Percentiles rank a stretch among this genome's conserved stretches.
Evolutionary conservation across 2,888 invertebrate species (phyloP).

Genomic region (Acanthosepion pharaonis): DNA sequence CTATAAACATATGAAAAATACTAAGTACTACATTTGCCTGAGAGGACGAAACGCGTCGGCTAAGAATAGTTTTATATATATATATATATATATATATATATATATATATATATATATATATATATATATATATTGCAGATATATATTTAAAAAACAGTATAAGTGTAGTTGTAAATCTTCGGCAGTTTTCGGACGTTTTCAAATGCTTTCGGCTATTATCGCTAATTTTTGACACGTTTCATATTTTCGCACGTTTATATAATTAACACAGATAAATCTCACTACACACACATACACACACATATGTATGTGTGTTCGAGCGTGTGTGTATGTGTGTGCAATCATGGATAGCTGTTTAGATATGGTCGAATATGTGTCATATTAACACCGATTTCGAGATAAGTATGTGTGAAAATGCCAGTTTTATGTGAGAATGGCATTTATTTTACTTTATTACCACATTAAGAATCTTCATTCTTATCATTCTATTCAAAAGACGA

Average conservation of each 20-base stretch:
- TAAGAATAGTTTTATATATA: no score
- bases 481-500: neutral
- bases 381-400: neutral
- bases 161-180: neutral
- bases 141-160: neutral
- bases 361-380: constrained; percentile 3
- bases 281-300: neutral
- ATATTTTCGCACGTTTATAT: neutral
- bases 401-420: constrained; percentile 9
- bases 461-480: neutral
- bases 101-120: no score
- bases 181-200: neutral
- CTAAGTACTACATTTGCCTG: no score
- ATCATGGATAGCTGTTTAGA: neutral
- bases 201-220: neutral
- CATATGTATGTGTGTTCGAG: no score
- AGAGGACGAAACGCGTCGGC: no score
- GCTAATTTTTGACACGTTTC: neutral
- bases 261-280: neutral
- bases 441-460: constrained; percentile 2
- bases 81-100: no score
- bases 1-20: no score
- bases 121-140: no score
- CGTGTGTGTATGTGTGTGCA: no score
- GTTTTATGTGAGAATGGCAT: neutral